Evolutionary conservation across 2,797 vertebrate species (phyloP), one percentile per base, ranked within the genome.

Genomic region (Thaleichthys pacificus): DNA sequence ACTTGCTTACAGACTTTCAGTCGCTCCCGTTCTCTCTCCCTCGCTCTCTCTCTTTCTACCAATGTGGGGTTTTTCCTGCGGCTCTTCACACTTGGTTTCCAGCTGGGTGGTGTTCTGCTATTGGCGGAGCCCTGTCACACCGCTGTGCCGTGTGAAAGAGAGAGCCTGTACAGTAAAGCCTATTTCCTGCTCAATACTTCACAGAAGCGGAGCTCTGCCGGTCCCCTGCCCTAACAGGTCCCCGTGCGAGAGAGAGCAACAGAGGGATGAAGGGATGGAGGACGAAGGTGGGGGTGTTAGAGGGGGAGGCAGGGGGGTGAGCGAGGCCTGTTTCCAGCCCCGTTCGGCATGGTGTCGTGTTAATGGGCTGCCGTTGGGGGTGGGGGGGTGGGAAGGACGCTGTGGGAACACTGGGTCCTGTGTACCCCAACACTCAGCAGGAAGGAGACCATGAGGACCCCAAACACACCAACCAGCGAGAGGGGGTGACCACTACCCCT

Each of bases 401-500:
- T 84, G 47, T 75, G 71, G 68, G 77, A 89, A 93, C 92, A 93
- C 86, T 87, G 87, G 82, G 70, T 70, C 81, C 81, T 89, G 86
- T 92, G 86, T 92, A 81, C 77, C 78, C 35, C 75, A 47, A 80
- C n/a, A 57, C 74, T 67, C 82, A 67, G 83, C 74, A 8, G 80
- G 88, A 68, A 76, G 68, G 68, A 70, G n/a, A 51, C 68, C 54
- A 77, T 69, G 60, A 66, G 72, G 72, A 38, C 62, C 6, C 56
- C 12, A 3, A 22, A 61, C 32, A 30, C 38, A 69, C 30, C 28
- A 63, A 42, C 60, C 49, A 32, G 65, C 17, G 26, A 7, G 14
- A 70, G 65, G 73, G 62, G 73, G 56, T 70, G 80, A 80, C 67
- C 74, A 70, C 73, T 80, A 81, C 81, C 77, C 75, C 60, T 74